Evolutionary conservation across 2,797 vertebrate species (phyloP).

Genomic region (Choloepus didactylus): DNA sequence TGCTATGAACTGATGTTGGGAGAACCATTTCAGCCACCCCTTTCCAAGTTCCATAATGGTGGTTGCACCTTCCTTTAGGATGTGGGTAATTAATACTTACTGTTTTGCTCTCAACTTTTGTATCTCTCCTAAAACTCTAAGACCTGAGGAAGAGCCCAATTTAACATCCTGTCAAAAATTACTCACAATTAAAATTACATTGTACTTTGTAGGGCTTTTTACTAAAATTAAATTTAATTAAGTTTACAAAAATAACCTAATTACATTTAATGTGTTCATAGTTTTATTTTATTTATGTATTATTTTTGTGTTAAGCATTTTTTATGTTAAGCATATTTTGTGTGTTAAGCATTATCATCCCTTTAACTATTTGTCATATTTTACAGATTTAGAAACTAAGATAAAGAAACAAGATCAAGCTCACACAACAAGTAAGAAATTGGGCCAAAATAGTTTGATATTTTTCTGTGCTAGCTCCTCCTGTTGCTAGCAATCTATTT

Average conservation of each 20-base stretch:
- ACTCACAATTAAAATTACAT: conserved; percentile 33
- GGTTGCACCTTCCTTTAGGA: background rate
- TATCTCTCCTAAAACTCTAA: background rate
- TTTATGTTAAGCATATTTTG: no score
- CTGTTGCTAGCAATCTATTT: background rate
- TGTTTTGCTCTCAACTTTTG: background rate
- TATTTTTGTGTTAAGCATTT: no score
- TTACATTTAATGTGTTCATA: conserved; percentile 18
- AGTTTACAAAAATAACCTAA: conserved; percentile 20
- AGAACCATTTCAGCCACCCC: background rate
- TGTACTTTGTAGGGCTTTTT: background rate
- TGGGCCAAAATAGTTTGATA: background rate
- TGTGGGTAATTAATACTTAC: background rate
- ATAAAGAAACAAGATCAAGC: conserved; percentile 16
- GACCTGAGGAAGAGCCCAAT: background rate
- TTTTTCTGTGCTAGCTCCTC: background rate
- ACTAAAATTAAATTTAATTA: conserved; percentile 35
- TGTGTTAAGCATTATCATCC: background rate
- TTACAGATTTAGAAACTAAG: conserved; percentile 43
- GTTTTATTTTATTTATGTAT: conserved; percentile 24
- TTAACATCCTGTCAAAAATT: background rate
- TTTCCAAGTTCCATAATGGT: background rate
- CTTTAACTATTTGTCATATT: conserved; percentile 20
- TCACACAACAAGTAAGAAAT: background rate
- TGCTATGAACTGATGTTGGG: background rate